Base-by-base conservation (phyloP, 35 echinoderm and acorn worm species). In the Ptychodera flava region DNA sequence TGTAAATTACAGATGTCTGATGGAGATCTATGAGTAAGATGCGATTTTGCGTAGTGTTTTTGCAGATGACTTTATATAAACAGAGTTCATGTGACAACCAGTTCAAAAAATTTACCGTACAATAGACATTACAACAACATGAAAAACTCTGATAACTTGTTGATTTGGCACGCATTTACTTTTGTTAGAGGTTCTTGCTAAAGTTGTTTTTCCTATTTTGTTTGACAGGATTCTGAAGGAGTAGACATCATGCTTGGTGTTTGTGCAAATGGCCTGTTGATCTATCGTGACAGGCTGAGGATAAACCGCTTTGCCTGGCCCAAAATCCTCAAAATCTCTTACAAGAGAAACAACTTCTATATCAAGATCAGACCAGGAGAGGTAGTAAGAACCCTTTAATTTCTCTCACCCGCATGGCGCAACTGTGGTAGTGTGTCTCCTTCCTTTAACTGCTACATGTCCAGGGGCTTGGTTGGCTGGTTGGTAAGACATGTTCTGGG, bases 241-340 rank as follows among this genome's bases (percentile, higher is more conserved):
- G 96, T 99, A 28, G 96, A 99, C 81, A 99, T 99, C 85, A 99
- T 99, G 96, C 78, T 99, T 32, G 96, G 96, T 31, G 96, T 99
- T 28, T 99, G 96, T 80, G 96, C 93, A 78, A 94, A 94, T 37
- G 96, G 96, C 31, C 93, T 97, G 77, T 88, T 99, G 31, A 93
- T 99, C 78, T 99, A 99, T 90, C 84, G 96, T 78, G 95, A 99
- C 53, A 87, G 96, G 37, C 83, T 99, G 35, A 90, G 96, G 83
- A 99, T 94, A 88, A 99, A 99, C 86, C 96, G 96, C 78, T 99
- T 99, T 87, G 96, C 96, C 34, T 99, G 96, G 96, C 96, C 96
- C 33, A 99, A 99, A 85, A 99, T 99, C 81, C 90, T 99, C 36
- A 99, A 99, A 86, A 99, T 99, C 33, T 99, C 96, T 12, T 99